These are phyloP conservation scores for Saccostrea echinata DNA, from an alignment of 1,140 invertebrate species.

Conservation along the genomic window DNA sequence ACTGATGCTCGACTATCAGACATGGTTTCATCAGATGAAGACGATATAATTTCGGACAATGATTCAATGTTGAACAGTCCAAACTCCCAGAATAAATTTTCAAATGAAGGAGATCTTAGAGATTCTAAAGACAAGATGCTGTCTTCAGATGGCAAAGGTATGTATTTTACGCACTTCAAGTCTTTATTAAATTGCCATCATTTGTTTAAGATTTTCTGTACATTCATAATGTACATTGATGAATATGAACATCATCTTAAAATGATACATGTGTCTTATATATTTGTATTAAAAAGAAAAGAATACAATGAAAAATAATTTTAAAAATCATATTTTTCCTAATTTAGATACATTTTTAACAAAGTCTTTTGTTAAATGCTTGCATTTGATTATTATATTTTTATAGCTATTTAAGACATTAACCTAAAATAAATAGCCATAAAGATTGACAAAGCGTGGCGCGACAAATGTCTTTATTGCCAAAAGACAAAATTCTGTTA, in stretches of 20 bases:
- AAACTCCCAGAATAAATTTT: constrained; percentile 4
- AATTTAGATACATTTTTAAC: background rate
- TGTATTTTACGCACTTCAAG: background rate
- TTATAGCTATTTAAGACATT: background rate
- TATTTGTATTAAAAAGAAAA: background rate
- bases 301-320: background rate
- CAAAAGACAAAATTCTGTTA: background rate
- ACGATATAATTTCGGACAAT: constrained; percentile 28
- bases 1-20: constrained; percentile 3
- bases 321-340: background rate
- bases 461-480: background rate
- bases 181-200: background rate
- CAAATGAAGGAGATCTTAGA: background rate
- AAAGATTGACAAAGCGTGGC: background rate
- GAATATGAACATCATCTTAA: background rate
- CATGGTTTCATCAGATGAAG: constrained; percentile 24
- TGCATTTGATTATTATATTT: background rate
- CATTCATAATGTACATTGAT: background rate
- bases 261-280: background rate
- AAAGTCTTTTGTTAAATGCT: no score
- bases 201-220: background rate
- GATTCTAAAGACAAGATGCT: background rate
- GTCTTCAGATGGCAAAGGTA: constrained; percentile 17
- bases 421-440: background rate
- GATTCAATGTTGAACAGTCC: constrained; percentile 41